Evolutionary conservation across 2,797 vertebrate genomes (phyloP).

Genomic region (Falco naumanni): DNA sequence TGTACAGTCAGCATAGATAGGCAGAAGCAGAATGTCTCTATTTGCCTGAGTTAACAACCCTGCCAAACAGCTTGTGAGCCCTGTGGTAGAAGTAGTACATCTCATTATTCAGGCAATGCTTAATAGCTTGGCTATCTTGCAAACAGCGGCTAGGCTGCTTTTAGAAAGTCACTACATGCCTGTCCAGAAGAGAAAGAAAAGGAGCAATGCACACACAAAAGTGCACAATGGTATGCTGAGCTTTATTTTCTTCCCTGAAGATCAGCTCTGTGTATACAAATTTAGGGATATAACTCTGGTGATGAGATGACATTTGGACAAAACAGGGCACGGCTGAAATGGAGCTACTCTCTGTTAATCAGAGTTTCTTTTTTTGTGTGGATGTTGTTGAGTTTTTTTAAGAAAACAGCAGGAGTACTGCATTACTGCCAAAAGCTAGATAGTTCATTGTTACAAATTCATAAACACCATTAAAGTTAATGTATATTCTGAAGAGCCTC

Average conservation of each 20-base stretch:
- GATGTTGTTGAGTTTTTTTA: neutral
- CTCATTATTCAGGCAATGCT: neutral
- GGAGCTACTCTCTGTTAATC: neutral
- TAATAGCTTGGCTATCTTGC: neutral
- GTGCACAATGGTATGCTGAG: neutral
- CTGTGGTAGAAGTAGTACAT: neutral
- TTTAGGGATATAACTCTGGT: neutral
- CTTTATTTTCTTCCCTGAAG: neutral
- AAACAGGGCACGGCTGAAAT: neutral
- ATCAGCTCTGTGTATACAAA: neutral
- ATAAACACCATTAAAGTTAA: neutral
- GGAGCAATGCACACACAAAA: neutral
- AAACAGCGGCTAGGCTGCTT: neutral
- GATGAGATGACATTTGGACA: neutral
- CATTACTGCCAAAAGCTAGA: neutral
- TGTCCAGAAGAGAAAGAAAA: neutral
- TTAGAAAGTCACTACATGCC: neutral
- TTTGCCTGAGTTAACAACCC: neutral
- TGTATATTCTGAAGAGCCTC: neutral
- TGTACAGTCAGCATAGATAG: too few species aligned
- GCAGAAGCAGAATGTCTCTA: neutral
- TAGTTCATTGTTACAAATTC: neutral
- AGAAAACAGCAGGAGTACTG: neutral
- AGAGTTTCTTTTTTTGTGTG: neutral
- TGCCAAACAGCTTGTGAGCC: neutral